Percentiles rank a stretch among this genome's conserved stretches.
phyloP scores from a whole-genome alignment of 2,797 vertebrate species.

The Halcyon leucocephala region DNA sequence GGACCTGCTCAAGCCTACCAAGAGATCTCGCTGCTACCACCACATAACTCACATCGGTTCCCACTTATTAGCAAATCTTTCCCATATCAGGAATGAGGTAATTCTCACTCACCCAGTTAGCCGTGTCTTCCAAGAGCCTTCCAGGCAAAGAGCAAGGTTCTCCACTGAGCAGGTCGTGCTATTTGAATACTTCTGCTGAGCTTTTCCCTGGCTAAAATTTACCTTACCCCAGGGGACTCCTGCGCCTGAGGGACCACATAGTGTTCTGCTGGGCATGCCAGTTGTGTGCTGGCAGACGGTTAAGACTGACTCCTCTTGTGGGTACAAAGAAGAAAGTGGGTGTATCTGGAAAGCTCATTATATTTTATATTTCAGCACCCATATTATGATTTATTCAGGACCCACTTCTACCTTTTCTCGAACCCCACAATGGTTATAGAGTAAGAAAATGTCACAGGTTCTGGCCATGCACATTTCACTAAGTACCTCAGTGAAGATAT shows the following conservation, averaged over 20 bases:
- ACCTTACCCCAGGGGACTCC: neutral
- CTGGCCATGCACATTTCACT: neutral
- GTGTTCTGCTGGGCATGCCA: neutral
- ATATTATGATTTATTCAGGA: neutral
- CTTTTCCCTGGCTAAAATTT: conserved; percentile 37
- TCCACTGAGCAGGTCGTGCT: neutral
- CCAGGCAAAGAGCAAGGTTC: neutral
- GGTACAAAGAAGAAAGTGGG: neutral
- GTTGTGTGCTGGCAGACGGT: neutral
- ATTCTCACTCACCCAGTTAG: conserved; percentile 31
- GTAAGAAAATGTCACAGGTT: neutral
- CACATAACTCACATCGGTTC: neutral
- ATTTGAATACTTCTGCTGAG: conserved; percentile 50
- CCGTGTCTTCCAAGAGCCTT: conserved; percentile 22
- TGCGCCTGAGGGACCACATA: neutral
- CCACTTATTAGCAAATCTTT: conserved; percentile 28
- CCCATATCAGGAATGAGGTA: conserved; percentile 30
- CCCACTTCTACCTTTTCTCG: neutral
- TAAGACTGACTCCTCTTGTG: neutral
- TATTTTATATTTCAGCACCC: neutral
- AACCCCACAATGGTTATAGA: neutral
- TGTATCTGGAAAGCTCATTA: neutral
- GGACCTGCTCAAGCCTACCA: neutral
- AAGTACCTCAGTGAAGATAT: neutral
- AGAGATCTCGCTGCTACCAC: neutral